phyloP scores from a whole-genome alignment of 2,888 invertebrate species.

The Marronus borbonicus region DNA sequence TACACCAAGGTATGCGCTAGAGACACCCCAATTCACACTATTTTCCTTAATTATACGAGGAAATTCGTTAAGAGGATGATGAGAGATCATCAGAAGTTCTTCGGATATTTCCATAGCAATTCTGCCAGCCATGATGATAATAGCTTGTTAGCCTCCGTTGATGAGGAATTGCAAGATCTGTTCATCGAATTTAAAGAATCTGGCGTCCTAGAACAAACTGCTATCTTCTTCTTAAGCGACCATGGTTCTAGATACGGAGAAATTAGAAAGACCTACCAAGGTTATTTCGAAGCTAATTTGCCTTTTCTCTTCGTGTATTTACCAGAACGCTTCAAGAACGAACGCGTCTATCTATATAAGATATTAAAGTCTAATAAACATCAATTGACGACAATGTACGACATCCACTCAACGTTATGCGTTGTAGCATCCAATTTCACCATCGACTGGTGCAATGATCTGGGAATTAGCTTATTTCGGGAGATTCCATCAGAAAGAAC shows the following conservation, averaged over 20 bases:
- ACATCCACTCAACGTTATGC: slow-evolving; percentile 83
- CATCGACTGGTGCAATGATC: slow-evolving; percentile 63
- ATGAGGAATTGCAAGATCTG: slow-evolving; percentile 75
- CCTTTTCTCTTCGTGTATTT: slow-evolving; percentile 83
- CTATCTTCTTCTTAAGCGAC: slow-evolving; percentile 84
- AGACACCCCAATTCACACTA: slow-evolving; percentile 77
- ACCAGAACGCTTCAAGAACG: slow-evolving; percentile 80
- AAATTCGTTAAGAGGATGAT: slow-evolving; percentile 76
- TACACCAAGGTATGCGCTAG: slow-evolving; percentile 82
- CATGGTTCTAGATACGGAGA: slow-evolving; percentile 91
- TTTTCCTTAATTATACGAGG: slow-evolving; percentile 80
- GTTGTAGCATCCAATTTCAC: slow-evolving; percentile 74
- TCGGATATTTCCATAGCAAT: slow-evolving; percentile 88
- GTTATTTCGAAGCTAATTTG: slow-evolving; percentile 87
- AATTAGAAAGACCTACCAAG: slow-evolving; percentile 87
- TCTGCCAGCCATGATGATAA: slow-evolving; percentile 88
- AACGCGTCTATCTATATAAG: slow-evolving; percentile 75
- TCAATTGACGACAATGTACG: slow-evolving; percentile 85
- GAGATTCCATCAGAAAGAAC: slow-evolving; percentile 81
- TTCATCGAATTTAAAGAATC: slow-evolving; percentile 72
- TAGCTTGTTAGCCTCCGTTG: slow-evolving; percentile 83
- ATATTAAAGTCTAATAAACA: slow-evolving; percentile 78
- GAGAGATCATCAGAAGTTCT: slow-evolving; percentile 76
- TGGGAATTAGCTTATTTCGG: slow-evolving; percentile 84
- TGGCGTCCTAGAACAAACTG: slow-evolving; percentile 77